Percentiles rank a stretch among this genome's conserved stretches.
These are phyloP conservation scores for Anastatus disparis DNA, from an alignment of 1,140 invertebrate genomes.

Conservation along the genomic window DNA sequence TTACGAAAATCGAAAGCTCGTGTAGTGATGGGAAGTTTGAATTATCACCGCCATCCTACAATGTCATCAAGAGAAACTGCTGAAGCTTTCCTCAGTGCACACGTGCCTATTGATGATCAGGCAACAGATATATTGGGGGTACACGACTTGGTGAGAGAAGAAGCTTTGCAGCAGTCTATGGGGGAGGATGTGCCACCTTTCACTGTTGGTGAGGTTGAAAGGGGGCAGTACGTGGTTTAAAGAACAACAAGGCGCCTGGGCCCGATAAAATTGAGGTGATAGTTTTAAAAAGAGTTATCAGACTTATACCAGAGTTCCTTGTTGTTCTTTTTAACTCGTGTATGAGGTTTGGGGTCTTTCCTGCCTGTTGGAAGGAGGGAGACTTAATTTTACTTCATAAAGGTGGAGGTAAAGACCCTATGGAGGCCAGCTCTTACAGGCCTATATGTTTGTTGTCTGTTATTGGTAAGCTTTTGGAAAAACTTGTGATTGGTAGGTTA, in stretches of 20 bases:
- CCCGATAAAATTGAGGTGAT: background rate
- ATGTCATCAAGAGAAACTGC: no score
- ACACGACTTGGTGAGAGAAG: no score
- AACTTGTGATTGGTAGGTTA: background rate
- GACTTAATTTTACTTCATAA: background rate
- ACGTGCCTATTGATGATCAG: no score
- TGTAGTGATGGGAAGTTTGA: no score
- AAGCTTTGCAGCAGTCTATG: no score
- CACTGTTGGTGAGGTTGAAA: no score
- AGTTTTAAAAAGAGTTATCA: background rate
- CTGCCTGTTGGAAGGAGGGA: background rate
- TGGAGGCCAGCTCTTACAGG: background rate
- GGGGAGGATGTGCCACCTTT: no score
- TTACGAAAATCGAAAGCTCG: no score
- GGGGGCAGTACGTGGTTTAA: background rate
- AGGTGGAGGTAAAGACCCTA: background rate
- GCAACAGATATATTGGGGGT: no score
- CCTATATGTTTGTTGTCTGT: background rate
- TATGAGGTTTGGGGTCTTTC: background rate
- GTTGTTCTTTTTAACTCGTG: background rate
- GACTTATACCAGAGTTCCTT: background rate
- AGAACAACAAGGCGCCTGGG: background rate
- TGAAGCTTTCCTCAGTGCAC: no score
- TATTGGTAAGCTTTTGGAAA: background rate
- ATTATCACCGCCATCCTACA: no score